Evolutionary conservation across 2,113 vertebrate genomes (phyloP).

Genomic region (Gulo gulo): DNA sequence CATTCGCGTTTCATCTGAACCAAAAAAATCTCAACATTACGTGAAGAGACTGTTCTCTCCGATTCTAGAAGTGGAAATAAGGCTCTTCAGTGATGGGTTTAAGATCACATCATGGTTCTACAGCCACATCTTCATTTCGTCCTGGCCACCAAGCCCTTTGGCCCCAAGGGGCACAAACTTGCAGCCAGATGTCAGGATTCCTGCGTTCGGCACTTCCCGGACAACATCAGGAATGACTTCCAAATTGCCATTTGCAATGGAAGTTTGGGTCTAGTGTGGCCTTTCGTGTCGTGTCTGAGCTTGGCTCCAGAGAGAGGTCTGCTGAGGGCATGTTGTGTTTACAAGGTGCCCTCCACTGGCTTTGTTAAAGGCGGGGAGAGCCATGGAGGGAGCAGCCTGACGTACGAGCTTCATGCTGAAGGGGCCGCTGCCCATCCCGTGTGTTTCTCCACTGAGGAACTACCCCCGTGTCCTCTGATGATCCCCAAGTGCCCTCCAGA

Average conservation of each 20-base stretch:
- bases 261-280: background rate
- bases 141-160: background rate
- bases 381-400: background rate
- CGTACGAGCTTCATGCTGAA: background rate
- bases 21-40: rapidly evolving
- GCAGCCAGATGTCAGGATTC: background rate
- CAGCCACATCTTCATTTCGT: background rate
- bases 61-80: background rate
- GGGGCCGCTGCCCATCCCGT: background rate
- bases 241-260: background rate
- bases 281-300: rapidly evolving
- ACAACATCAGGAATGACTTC: background rate
- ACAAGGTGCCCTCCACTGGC: background rate
- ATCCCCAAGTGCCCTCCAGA: background rate
- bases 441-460: background rate
- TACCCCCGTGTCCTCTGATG: background rate
- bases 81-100: rapidly evolving
- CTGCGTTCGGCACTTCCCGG: background rate
- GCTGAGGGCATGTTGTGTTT: background rate
- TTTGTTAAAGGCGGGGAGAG: background rate
- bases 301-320: background rate
- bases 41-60: rapidly evolving
- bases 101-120: background rate
- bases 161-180: background rate
- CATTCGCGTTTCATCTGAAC: background rate